Base-by-base conservation (phyloP, 2,797 vertebrate species). In the Hyperoplus immaculatus region DNA sequence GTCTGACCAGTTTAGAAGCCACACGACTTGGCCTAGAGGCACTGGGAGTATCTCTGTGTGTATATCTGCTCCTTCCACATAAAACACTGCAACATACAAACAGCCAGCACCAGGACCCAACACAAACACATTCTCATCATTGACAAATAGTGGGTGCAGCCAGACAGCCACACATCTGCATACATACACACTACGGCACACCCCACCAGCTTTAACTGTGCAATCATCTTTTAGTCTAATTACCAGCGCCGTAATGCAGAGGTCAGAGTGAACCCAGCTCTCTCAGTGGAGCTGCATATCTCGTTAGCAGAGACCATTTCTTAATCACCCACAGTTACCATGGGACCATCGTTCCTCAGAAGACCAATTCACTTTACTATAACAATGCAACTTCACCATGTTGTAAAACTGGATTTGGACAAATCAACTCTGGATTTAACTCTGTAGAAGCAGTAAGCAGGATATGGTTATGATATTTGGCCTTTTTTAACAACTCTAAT, bases 1-100 rank as follows among this genome's bases (percentile, higher is more conserved):
- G 94, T 94, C 81, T 8, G 63, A 91, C 95, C 88, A 88, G 94
- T 94, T 94, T 88, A 71, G 43, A 64, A 85, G 81, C 50, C 75
- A 83, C 70, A 68, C 45, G 58, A 70, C 63, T 29, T 29, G 60
- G 76, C 82, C 85, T 55, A 69, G 43, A 77, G 84, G 79, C 80
- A 87, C 75, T 66, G 73, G 86, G 88, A 91, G 89, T 81, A 71
- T 29, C 29, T 2, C 29, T 29, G 78, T 61, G 81, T 60, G 68
- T 45, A 50, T 8, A 12, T 51, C 51, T 42, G 14, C 54, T 82
- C 62, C 70, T 77, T 29, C 29, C 29, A 47, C 50, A 42, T 51
- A 75, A 50, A 80, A 60, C 46, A 61, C 58, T 43, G 69, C 69
- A 36, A 64, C 72, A 84, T 69, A 79, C 72, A 75, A 21, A 29